Conservation (phyloP, 2,797 vertebrate genomes). For the Phalanger gymnotis region DNA sequence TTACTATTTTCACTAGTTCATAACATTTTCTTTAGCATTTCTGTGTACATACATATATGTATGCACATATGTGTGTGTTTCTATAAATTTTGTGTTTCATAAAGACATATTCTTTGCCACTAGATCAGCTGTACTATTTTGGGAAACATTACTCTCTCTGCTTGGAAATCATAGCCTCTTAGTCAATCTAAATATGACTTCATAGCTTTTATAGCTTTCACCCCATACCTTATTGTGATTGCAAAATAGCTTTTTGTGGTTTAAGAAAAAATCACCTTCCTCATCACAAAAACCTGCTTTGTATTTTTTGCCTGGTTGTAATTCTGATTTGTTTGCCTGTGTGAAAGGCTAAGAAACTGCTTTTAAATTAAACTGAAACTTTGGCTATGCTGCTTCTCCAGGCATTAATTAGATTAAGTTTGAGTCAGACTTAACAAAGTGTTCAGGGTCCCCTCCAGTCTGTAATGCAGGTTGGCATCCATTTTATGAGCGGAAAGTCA, state of each 20-base stretch:
- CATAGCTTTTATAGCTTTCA: slow-evolving; percentile 80
- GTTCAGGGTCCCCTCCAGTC: slow-evolving; percentile 55
- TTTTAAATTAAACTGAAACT: slow-evolving; percentile 57
- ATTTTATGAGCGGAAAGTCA: slow-evolving; percentile 74
- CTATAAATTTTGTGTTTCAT: slow-evolving; percentile 73
- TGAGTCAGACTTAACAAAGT: slow-evolving; percentile 72
- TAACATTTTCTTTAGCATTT: slow-evolving; percentile 61
- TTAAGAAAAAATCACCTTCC: slow-evolving; percentile 55
- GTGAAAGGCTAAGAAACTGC: background rate
- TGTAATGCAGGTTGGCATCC: slow-evolving; percentile 72
- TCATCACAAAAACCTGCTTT: slow-evolving; percentile 52
- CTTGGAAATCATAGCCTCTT: slow-evolving; percentile 81
- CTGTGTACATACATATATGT: slow-evolving; percentile 51
- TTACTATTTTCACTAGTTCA: slow-evolving; percentile 66
- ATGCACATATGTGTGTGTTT: slow-evolving; percentile 62
- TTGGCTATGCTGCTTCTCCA: slow-evolving; percentile 67
- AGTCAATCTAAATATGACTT: slow-evolving; percentile 81
- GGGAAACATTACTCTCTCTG: slow-evolving; percentile 70
- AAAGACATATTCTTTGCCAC: slow-evolving; percentile 68
- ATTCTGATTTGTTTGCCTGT: slow-evolving; percentile 37
- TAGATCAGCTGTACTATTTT: slow-evolving; percentile 70
- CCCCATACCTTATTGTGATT: slow-evolving; percentile 72
- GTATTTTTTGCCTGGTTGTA: slow-evolving; percentile 37
- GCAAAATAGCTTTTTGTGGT: slow-evolving; percentile 72
- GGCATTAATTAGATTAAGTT: slow-evolving; percentile 75